phyloP scores from a whole-genome alignment of 2,888 invertebrate genomes.

The Linnaemya vulpina region DNA sequence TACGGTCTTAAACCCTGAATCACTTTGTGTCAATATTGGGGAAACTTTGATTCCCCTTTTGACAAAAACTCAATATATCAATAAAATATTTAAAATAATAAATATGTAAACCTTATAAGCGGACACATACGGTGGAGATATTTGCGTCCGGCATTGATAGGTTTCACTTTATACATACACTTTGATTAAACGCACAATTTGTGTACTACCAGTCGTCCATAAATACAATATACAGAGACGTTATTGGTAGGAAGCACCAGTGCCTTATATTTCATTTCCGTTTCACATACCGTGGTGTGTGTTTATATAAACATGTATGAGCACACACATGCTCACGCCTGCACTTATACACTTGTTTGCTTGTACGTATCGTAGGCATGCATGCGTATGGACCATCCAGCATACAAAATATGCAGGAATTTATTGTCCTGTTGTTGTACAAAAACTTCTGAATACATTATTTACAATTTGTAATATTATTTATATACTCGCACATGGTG shows the following conservation, averaged over 20 bases:
- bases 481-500: conserved; percentile 2
- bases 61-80: too few species aligned
- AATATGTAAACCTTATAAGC: too few species aligned
- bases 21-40: too few species aligned
- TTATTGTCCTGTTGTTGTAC: background rate
- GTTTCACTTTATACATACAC: too few species aligned
- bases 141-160: too few species aligned
- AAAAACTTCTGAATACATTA: conserved; percentile 22
- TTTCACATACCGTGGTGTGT: background rate
- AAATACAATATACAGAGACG: background rate
- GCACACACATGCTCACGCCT: background rate
- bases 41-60: too few species aligned
- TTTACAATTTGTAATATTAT: conserved; percentile 37
- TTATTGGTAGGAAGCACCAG: conserved; percentile 55
- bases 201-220: background rate
- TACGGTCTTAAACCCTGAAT: too few species aligned
- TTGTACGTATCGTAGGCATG: background rate
- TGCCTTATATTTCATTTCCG: conserved; percentile 57
- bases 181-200: conserved; percentile 31
- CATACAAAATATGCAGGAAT: background rate
- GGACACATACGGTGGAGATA: too few species aligned
- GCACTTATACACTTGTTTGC: too few species aligned
- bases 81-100: too few species aligned
- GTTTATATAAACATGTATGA: background rate
- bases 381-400: background rate